Percentiles rank a stretch among this genome's conserved stretches.
Conservation (phyloP, 2,797 vertebrate genomes). For the Myotis pilosus region DNA sequence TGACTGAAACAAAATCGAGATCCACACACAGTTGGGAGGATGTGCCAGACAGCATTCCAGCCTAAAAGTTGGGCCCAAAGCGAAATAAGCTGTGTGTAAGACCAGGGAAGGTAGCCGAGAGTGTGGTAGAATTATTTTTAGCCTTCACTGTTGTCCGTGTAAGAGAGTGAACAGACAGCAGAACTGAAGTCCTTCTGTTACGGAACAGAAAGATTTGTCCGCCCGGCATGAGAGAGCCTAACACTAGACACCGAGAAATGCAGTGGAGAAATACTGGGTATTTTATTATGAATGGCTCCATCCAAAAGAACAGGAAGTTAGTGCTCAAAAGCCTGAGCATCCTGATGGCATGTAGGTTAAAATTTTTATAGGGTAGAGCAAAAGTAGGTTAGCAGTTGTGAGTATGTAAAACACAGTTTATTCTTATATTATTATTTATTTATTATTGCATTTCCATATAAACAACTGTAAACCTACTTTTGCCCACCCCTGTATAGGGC, state of each 20-base stretch:
- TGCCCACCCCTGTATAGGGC: not conserved
- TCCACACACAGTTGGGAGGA: not conserved
- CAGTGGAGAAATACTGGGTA: not conserved
- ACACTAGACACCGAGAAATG: not conserved
- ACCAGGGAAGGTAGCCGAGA: not conserved
- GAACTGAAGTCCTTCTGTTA: not conserved
- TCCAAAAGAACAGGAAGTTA: not conserved
- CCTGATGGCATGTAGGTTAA: not conserved
- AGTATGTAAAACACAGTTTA: not conserved
- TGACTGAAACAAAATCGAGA: conserved; percentile 8
- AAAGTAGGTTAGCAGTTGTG: not conserved
- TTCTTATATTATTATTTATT: not conserved
- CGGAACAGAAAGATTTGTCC: not conserved
- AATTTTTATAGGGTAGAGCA: not conserved
- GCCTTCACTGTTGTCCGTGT: not conserved
- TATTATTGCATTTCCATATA: not conserved
- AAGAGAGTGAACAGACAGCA: not conserved
- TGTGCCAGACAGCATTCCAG: not conserved
- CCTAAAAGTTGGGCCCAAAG: conserved; percentile 10
- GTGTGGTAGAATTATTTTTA: not conserved
- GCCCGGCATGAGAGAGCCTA: not conserved
- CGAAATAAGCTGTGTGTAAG: not conserved
- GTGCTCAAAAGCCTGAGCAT: not conserved
- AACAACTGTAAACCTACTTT: not conserved
- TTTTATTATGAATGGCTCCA: not conserved